These are phyloP conservation scores for Venustaconcha ellipsiformis DNA, from an alignment of 1,140 invertebrate species.

Conservation along the genomic window DNA sequence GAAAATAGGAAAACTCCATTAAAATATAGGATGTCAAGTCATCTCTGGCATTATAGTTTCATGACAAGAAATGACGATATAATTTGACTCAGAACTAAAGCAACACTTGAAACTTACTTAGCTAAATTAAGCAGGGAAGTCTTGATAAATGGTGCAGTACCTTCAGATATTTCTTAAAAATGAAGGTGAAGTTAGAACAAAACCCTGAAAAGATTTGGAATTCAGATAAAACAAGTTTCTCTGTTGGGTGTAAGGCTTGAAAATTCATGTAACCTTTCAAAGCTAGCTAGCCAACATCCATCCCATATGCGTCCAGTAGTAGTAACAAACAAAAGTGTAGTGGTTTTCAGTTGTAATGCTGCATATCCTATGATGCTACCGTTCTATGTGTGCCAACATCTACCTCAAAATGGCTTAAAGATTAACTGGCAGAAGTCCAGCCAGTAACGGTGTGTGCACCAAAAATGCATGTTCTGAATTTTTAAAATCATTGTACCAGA, in stretches of 20 bases:
- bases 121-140: conserved; percentile 6
- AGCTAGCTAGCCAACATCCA: not conserved
- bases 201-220: conserved; percentile 17
- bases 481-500: conserved; percentile 19
- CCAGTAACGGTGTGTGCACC: conserved; percentile 13
- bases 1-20: conserved; percentile 22
- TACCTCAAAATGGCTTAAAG: conserved; percentile 15
- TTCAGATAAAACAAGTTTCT: conserved; percentile 21
- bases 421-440: conserved; percentile 10
- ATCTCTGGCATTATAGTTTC: conserved; percentile 17
- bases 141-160: too few species aligned
- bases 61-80: conserved; percentile 10
- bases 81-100: not conserved
- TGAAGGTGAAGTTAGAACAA: too few species aligned
- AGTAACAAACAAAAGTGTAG: conserved; percentile 12
- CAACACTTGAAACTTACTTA: conserved; percentile 8
- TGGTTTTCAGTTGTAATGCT: conserved; percentile 29
- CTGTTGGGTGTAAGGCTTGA: conserved; percentile 10
- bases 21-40: not conserved
- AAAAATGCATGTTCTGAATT: conserved; percentile 26
- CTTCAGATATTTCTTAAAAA: too few species aligned
- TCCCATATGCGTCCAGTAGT: conserved; percentile 3
- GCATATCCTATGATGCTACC: conserved; percentile 27
- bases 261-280: conserved; percentile 17
- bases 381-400: conserved; percentile 23